phyloP scores from a whole-genome alignment of 2,797 vertebrate species.

The Sarcophilus harrisii region DNA sequence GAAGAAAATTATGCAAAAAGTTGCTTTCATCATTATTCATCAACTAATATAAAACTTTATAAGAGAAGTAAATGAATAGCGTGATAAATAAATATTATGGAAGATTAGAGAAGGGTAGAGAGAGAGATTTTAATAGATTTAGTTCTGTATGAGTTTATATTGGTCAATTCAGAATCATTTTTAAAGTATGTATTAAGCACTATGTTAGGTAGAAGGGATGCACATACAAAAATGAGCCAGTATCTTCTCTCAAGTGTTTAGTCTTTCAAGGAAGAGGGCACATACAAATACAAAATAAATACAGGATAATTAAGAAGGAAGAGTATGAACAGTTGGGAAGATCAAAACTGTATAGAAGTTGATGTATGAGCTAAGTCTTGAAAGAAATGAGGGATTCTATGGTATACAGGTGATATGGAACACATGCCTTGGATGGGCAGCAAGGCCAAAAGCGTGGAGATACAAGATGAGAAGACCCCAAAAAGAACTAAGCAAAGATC shows the following conservation, averaged over 20 bases:
- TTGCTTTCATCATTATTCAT: neutral
- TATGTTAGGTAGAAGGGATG: neutral
- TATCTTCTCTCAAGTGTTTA: neutral
- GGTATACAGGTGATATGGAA: neutral
- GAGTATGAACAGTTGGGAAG: neutral
- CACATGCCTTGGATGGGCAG: neutral
- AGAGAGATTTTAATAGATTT: neutral
- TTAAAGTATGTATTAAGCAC: neutral
- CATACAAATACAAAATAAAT: neutral
- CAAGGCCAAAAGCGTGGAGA: too few species aligned
- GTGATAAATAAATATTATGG: neutral
- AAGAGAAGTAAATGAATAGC: neutral
- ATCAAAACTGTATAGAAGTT: neutral
- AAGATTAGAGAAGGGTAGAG: neutral
- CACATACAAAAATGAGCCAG: neutral
- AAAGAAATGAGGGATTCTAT: neutral
- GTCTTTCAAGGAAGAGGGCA: neutral
- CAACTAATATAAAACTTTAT: neutral
- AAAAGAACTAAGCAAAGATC: neutral
- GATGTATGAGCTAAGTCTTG: neutral
- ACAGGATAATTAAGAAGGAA: neutral
- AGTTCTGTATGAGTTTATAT: neutral
- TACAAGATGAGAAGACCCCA: neutral
- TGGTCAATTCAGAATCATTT: neutral
- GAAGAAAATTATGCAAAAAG: neutral